A percentile compares a stretch with the other conserved stretches of the same genome.
phyloP scores from a whole-genome alignment of 2,113 vertebrate genomes.

The Hippocampus barbouri region DNA sequence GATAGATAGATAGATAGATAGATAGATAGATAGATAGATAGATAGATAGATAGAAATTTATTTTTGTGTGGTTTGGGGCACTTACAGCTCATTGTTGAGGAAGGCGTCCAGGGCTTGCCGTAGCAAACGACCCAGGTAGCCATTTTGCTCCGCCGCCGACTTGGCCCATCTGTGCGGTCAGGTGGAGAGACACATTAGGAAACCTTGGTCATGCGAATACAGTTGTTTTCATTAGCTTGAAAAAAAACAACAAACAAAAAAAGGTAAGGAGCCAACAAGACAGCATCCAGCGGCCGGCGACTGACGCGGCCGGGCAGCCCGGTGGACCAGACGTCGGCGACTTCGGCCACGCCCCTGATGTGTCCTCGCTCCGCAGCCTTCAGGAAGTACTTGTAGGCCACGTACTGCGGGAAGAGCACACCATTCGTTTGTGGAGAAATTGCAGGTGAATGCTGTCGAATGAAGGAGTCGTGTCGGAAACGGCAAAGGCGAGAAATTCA shows the following conservation, averaged over 20 bases:
- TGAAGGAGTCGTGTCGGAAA: no score
- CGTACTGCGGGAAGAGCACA: slow-evolving; percentile 50
- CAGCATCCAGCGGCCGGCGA: slow-evolving; percentile 63
- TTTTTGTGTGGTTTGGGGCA: neutral
- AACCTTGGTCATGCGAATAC: neutral
- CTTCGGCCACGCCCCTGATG: slow-evolving; percentile 59
- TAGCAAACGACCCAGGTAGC: slow-evolving; percentile 71
- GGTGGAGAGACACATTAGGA: slow-evolving; percentile 18
- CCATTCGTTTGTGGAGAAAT: no score
- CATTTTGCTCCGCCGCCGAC: slow-evolving; percentile 77
- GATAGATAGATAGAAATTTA: no score
- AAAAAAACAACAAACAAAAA: slow-evolving; percentile 2
- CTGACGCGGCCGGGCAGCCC: slow-evolving; percentile 64
- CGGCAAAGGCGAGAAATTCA: no score
- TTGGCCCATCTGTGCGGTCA: slow-evolving; percentile 68
- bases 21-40: no score
- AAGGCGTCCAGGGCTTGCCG: slow-evolving; percentile 72
- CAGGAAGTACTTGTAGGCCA: slow-evolving; percentile 71
- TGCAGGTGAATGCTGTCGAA: neutral
- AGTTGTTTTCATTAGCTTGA: neutral
- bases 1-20: no score
- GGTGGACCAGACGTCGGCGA: slow-evolving; percentile 69
- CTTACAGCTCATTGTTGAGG: slow-evolving; percentile 67
- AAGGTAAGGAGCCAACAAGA: slow-evolving; percentile 59
- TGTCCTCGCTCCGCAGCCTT: slow-evolving; percentile 71